Evolutionary conservation across 37 sponge, comb jelly and placozoan genomes (phyloP).

Genomic region (Cliona cf. orientalis): DNA sequence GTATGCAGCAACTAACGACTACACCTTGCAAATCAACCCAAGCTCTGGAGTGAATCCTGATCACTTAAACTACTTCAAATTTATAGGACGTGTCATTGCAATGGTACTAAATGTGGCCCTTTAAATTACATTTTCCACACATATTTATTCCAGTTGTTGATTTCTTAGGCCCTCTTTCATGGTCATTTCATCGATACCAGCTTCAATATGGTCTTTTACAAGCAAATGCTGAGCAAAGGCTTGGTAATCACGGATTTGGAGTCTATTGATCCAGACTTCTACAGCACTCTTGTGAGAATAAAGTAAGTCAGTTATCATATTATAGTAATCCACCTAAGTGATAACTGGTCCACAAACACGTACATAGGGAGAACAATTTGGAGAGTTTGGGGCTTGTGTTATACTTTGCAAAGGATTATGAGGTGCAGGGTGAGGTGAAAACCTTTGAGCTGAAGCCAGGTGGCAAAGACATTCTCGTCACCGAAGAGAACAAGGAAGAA

Average conservation of each 20-base stretch:
- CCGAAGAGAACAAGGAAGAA: constrained; percentile 93
- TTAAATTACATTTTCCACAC: not conserved
- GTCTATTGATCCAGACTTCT: constrained; percentile 88
- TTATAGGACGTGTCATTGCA: constrained; percentile 93
- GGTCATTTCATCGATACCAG: constrained; percentile 98
- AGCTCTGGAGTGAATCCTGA: constrained; percentile 93
- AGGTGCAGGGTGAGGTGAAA: constrained; percentile 84
- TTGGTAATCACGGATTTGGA: constrained; percentile 87
- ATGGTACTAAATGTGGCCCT: constrained; percentile 60
- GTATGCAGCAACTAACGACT: constrained; percentile 86
- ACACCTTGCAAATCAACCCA: constrained; percentile 92
- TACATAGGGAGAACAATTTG: constrained; percentile 87
- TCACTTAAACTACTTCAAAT: constrained; percentile 93
- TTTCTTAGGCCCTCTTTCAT: constrained; percentile 89
- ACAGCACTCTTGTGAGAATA: constrained; percentile 94
- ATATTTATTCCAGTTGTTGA: not conserved
- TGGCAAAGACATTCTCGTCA: constrained; percentile 82
- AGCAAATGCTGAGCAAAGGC: constrained; percentile 88
- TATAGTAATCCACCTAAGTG: too few relatives aligned
- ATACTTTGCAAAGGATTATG: constrained; percentile 86
- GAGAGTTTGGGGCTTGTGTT: constrained; percentile 96
- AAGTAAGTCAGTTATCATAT: constrained; percentile 54
- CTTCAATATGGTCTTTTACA: constrained; percentile 98
- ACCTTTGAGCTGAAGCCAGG: constrained; percentile 80
- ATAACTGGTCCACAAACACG: too few relatives aligned